Evolutionary conservation across 2,797 vertebrate genomes (phyloP), one percentile per base, ranked within the genome.

Genomic region (Phyllotis vaccarum): DNA sequence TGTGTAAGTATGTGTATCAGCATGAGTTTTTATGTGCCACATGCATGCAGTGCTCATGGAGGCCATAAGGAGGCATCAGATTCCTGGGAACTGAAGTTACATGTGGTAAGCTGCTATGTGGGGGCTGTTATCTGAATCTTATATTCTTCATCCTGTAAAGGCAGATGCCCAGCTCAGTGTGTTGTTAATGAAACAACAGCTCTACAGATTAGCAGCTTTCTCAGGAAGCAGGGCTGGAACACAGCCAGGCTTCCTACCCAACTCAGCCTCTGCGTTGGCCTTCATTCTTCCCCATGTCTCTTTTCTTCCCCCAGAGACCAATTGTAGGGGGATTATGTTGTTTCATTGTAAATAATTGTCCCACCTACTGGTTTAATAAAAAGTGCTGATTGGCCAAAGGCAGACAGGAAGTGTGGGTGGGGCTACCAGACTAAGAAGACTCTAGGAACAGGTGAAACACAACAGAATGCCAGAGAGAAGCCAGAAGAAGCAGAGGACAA

Each of bases 251-350:
- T 52, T 52, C 29, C 31, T 16, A 12, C 8, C 12, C 40, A n/a
- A 34, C 21, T 24, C 43, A n/a, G 29, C 17, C 34, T 37, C 21
- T 12, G 19, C 52, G 80, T 43, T 52, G 21, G 40, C 29, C 46
- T 54, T 13, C 16, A 34, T 34, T 37, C 34, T 1, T 17, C 54
- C 19, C 49, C 66, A 37, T 8, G 49, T 27, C 43, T 52, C 5
- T 37, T 37, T 9, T 0, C 17, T 10, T 52, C 16, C 5, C 19
- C 14, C 13, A n/a, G n/a, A n/a, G n/a, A n/a, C n/a, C n/a, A n/a
- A n/a, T n/a, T n/a, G n/a, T n/a, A n/a, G n/a, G n/a, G n/a, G n/a
- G n/a, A n/a, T n/a, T n/a, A n/a, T n/a, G n/a, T n/a, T n/a, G n/a
- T n/a, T n/a, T n/a, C n/a, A n/a, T n/a, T n/a, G n/a, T n/a, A n/a